A percentile compares a stretch with the other conserved stretches of the same genome.
These are phyloP conservation scores for Erebia palarica DNA, from an alignment of 2,888 invertebrate species.

Conservation along the genomic window DNA sequence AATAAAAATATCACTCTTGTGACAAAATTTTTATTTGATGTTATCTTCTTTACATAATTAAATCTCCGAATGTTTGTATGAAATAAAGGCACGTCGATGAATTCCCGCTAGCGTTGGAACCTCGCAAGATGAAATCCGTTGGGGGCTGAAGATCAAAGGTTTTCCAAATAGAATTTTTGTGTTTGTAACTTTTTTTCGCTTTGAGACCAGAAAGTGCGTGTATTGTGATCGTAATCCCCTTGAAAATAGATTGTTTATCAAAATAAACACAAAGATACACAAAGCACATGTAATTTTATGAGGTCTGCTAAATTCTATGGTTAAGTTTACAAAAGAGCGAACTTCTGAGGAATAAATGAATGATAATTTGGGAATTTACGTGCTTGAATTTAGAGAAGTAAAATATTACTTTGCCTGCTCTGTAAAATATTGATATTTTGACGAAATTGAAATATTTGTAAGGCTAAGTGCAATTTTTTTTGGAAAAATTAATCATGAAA, in stretches of 20 bases:
- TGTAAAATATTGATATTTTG: too few species aligned
- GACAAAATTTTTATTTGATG: slow-evolving; percentile 9
- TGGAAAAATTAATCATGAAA: too few species aligned
- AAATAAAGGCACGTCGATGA: slow-evolving; percentile 24
- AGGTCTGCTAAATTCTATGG: not conserved
- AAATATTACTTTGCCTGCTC: too few species aligned
- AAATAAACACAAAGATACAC: slow-evolving; percentile 8
- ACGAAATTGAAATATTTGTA: too few species aligned
- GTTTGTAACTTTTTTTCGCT: slow-evolving; percentile 22
- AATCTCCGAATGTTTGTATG: slow-evolving; percentile 24
- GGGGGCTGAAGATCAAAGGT: slow-evolving; percentile 25
- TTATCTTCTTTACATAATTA: slow-evolving; percentile 24
- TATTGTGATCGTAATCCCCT: slow-evolving; percentile 17
- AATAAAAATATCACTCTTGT: not conserved
- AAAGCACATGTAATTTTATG: slow-evolving; percentile 7
- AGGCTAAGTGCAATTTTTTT: too few species aligned
- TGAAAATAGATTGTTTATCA: slow-evolving; percentile 16
- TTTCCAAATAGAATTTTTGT: slow-evolving; percentile 27
- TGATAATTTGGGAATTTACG: not conserved
- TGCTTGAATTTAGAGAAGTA: too few species aligned
- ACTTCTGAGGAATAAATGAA: not conserved
- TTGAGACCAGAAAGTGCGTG: slow-evolving; percentile 7
- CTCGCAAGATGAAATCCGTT: slow-evolving; percentile 23
- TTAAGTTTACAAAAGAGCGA: not conserved
- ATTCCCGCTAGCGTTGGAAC: slow-evolving; percentile 15